Base-by-base conservation (phyloP, 2,888 invertebrate species). In the Buathra laborator region DNA sequence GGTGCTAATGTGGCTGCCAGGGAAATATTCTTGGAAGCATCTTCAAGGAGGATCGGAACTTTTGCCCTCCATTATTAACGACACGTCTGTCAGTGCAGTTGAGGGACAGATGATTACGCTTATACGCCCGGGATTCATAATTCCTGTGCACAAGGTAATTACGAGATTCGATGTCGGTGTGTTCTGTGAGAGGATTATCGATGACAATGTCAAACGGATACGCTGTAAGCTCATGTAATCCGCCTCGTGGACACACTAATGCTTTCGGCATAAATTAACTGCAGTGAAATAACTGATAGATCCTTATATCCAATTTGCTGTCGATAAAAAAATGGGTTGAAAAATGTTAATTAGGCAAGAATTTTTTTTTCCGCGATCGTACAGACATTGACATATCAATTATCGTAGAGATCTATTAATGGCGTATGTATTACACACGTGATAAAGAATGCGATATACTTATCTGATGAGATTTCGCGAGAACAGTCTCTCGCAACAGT, bases 1-100 rank as follows among this genome's bases (percentile, higher is more conserved):
- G 70, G 82, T 89, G 2, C 37, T 79, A 9, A 89, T 90, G 87
- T 87, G 87, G 83, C 78, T 90, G 44, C 90, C 90, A 1, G 89
- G 89, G 9, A 46, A 79, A 48, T 44, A 80, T 46, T 66, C 88
- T 0, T 90, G 90, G 90, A 81, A 86, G n/a, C 88, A 89, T 83
- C 85, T 90, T 3, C 46, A 72, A n/a, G 87, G 84, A 4, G 89
- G 88, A 12, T 43, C 70, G 4, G 56, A 72, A n/a, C 82, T 89
- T 19, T 1, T 46, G 12, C 85, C 89, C 6, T 81, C 87, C 1
- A 68, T 74, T 6, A 56, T 37, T 29, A 81, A 79, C 3, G 66
- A 59, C 9, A 86, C 64, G 9, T 81, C 86, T 0, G 71, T 89
- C 12, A 70, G 85, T 0, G 87, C 85, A 5, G 53, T 82, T 12